A percentile compares a stretch with the other conserved stretches of the same genome.
Conservation (phyloP, 2,888 invertebrate species). For the Scaptomyza cyrtandrae region DNA sequence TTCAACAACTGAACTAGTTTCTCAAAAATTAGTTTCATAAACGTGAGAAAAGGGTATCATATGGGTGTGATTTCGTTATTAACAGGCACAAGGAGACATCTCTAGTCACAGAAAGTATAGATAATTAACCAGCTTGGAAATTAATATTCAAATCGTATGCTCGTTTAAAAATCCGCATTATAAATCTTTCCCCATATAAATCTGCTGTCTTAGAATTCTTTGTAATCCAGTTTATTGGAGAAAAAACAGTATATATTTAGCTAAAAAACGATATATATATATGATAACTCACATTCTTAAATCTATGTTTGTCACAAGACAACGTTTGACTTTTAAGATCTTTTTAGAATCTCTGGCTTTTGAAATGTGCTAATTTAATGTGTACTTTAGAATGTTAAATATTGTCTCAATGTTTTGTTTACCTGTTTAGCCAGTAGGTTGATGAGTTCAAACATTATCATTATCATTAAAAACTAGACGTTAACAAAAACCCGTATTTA, state of each 20-base stretch:
- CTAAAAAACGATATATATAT: neutral
- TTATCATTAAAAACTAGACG: neutral
- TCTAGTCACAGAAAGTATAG: neutral
- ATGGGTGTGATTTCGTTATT: too few species aligned
- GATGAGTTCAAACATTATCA: neutral
- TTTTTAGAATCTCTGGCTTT: neutral
- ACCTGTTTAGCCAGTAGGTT: slow-evolving; percentile 2
- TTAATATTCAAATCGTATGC: neutral
- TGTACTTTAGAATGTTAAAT: neutral
- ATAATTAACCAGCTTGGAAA: neutral
- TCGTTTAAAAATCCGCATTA: neutral
- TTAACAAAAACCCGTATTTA: neutral
- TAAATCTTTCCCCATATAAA: neutral
- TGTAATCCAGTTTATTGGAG: neutral
- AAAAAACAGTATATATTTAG: neutral
- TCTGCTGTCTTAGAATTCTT: neutral
- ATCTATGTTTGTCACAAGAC: too few species aligned
- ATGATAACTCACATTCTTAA: neutral
- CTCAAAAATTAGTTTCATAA: neutral
- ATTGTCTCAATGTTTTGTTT: neutral
- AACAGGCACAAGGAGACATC: too few species aligned
- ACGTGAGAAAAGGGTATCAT: neutral
- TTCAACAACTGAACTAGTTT: neutral
- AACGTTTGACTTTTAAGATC: neutral
- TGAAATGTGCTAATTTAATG: neutral